Base-by-base conservation (phyloP, 2,113 vertebrate species). In the Danio rerio region DNA sequence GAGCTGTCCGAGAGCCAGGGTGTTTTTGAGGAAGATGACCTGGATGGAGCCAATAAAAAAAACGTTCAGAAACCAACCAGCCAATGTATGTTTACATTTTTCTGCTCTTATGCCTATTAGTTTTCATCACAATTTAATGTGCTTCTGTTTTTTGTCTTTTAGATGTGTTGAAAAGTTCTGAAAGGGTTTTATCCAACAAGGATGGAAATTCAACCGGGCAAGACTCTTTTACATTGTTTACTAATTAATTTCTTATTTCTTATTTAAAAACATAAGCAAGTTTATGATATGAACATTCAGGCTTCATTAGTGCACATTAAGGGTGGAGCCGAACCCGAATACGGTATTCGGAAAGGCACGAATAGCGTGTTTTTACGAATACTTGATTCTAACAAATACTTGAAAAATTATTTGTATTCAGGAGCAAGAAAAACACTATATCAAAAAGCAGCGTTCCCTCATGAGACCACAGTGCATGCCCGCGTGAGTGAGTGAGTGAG, bases 1-100 rank as follows among this genome's bases (percentile, higher is more conserved):
- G 96, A 95, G 90, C 94, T 99, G 5, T 98, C 97, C 0, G 95
- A 98, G 91, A 97, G 94, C 89, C 96, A 99, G 89, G 94, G 96
- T 86, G 78, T 95, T 9, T 89, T 91, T 12, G 90, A 91, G 18
- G 78, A 79, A 66, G 77, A 76, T 55, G 85, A 85, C 5, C 70
- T 71, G 18, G 55, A 70, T 11, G 79, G 58, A 0, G 50, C 5
- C 9, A 40, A 43, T 31, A 86, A 81, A 55, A 63, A 86, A 42
- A 87, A 89, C 6, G 58, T 59, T 7, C 59, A 88, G 83, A 89
- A 59, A 72, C 21, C 9, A 82, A 55, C 70, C 70, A 85, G 84
- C 86, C 85, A 84, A 31, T 70, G 85, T 86, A 86, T 52, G 75
- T 53, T 31, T 31, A 16, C 0, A 12, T 63, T 50, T 63, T 50